phyloP scores from a whole-genome alignment of 2,797 vertebrate genomes.

The Crossoptilon crossoptilon region DNA sequence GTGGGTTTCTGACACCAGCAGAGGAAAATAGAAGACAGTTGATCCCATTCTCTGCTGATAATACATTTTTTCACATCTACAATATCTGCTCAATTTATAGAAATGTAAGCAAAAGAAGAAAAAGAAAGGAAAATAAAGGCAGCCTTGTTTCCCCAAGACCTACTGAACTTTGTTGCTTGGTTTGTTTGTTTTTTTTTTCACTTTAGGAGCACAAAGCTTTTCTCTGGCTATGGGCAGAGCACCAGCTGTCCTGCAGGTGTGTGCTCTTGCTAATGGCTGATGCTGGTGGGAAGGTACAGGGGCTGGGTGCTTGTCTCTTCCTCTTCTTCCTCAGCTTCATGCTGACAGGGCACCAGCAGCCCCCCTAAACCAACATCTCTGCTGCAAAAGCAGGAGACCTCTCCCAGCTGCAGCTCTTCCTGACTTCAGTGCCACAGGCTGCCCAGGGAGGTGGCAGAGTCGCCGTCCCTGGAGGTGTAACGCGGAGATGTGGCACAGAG shows the following conservation, averaged over 20 bases:
- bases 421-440: too few relatives aligned
- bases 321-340: not conserved
- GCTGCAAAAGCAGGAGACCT: too few relatives aligned
- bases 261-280: not conserved
- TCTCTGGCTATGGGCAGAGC: not conserved
- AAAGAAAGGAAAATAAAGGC: not conserved
- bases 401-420: too few relatives aligned
- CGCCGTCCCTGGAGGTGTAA: too few relatives aligned
- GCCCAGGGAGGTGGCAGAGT: too few relatives aligned
- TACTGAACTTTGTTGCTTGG: not conserved
- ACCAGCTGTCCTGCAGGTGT: not conserved
- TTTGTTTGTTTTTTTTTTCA: not conserved
- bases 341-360: not conserved
- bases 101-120: not conserved
- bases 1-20: fast-evolving
- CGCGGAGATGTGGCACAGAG: too few relatives aligned
- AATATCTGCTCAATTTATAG: not conserved
- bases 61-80: not conserved
- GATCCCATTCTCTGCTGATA: not conserved
- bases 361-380: not conserved
- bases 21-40: not conserved
- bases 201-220: not conserved
- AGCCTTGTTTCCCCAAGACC: not conserved
- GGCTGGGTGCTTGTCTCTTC: not conserved
- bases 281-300: fast-evolving